A percentile compares a stretch with the other conserved stretches of the same genome.
These are phyloP conservation scores for Habrosyne pyritoides DNA, from an alignment of 2,888 invertebrate genomes.

Conservation along the genomic window DNA sequence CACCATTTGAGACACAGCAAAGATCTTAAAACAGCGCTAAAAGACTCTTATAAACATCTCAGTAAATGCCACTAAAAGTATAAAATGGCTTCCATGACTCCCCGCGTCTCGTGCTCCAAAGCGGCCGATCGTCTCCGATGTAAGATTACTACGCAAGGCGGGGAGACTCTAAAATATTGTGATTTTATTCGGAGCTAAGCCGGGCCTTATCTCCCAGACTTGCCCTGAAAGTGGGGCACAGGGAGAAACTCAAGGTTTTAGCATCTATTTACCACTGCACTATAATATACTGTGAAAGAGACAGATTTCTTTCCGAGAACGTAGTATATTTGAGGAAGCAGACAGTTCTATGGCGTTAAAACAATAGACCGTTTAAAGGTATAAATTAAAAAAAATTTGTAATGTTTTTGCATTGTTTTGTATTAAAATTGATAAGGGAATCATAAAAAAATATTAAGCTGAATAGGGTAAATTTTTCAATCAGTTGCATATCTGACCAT, in stretches of 20 bases:
- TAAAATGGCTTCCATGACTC: background rate
- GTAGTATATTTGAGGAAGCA: too few relatives aligned
- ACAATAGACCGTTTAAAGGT: too few relatives aligned
- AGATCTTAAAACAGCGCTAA: background rate
- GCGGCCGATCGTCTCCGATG: background rate
- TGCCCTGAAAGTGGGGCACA: background rate
- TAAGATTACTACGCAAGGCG: slow-evolving; percentile 17
- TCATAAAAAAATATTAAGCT: too few relatives aligned
- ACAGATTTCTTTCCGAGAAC: too few relatives aligned
- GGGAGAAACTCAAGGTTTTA: background rate
- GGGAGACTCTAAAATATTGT: slow-evolving; percentile 23
- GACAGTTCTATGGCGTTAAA: too few relatives aligned
- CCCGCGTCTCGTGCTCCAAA: background rate
- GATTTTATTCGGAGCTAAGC: slow-evolving; percentile 23
- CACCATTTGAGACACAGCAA: too few relatives aligned
- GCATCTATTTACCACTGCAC: background rate
- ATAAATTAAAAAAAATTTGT: too few relatives aligned
- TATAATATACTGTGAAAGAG: background rate
- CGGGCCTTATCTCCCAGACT: slow-evolving; percentile 14
- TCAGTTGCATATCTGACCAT: too few relatives aligned
- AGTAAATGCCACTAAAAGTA: background rate
- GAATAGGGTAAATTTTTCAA: too few relatives aligned
- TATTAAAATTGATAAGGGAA: too few relatives aligned
- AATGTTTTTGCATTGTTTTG: background rate
- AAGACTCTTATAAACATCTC: background rate